Conservation (phyloP, 1,140 invertebrate genomes). For the Geopemphigus sp. region DNA sequence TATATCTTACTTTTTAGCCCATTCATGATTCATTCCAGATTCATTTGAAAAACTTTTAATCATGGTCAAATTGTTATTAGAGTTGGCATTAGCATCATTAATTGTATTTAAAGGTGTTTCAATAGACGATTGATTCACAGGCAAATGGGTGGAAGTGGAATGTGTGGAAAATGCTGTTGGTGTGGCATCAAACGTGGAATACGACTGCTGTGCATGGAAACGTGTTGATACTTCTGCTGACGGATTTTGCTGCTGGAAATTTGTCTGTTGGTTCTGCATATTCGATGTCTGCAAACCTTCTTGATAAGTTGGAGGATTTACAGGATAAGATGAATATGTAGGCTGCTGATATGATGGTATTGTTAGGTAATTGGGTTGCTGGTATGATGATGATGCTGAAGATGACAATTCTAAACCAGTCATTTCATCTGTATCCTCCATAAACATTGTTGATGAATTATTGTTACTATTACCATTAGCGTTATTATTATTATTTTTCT, state of each 20-base stretch:
- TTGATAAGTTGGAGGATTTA: constrained; percentile 9
- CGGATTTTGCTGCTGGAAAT: background rate
- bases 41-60: constrained; percentile 38
- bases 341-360: background rate
- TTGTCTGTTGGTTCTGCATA: background rate
- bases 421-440: constrained; percentile 39
- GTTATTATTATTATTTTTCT: background rate
- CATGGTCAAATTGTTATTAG: constrained; percentile 16
- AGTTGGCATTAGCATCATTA: background rate
- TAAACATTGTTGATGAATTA: constrained; percentile 20
- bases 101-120: background rate
- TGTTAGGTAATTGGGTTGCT: background rate
- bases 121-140: background rate
- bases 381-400: background rate
- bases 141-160: background rate
- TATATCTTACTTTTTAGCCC: constrained; percentile 26
- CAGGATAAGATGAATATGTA: background rate
- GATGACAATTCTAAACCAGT: background rate
- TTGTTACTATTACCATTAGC: constrained; percentile 1
- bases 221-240: background rate
- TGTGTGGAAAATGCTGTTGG: background rate
- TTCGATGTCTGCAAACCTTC: background rate
- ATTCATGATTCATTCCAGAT: constrained; percentile 41
- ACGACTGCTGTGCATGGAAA: background rate
- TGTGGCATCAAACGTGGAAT: background rate